A percentile compares a stretch with the other conserved stretches of the same genome.
These are phyloP conservation scores for Hoplias malabaricus DNA, from an alignment of 2,113 vertebrate species.

Conservation along the genomic window DNA sequence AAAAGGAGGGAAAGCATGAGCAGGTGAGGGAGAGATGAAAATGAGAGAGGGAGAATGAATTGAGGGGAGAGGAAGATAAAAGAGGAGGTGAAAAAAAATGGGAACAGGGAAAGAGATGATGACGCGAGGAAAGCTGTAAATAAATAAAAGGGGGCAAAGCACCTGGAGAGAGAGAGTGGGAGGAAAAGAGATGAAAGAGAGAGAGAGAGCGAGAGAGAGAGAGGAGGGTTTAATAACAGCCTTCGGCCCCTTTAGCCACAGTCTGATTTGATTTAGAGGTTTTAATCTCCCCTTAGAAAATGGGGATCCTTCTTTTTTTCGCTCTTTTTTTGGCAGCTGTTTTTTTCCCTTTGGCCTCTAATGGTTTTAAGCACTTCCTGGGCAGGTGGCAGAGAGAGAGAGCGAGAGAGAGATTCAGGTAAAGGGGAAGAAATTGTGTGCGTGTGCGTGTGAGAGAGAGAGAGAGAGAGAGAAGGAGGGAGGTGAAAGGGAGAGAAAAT, in stretches of 20 bases:
- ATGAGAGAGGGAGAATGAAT: background rate
- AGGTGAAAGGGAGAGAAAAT: background rate
- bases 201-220: background rate
- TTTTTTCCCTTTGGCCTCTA: slow-evolving; percentile 2
- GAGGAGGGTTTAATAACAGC: slow-evolving; percentile 17
- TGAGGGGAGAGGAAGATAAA: slow-evolving; percentile 38
- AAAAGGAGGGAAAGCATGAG: slow-evolving; percentile 10
- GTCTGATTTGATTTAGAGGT: slow-evolving; percentile 36
- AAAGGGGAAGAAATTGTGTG: too few relatives aligned
- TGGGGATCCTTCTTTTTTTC: slow-evolving; percentile 6
- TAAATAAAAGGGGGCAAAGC: background rate
- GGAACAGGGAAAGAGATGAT: slow-evolving; percentile 41
- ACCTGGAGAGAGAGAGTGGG: background rate
- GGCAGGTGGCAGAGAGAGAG: slow-evolving; percentile 24
- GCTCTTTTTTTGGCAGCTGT: slow-evolving; percentile 14
- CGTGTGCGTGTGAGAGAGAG: slow-evolving; percentile 5
- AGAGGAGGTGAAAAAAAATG: background rate
- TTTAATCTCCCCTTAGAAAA: slow-evolving; percentile 41
- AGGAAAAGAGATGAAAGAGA: background rate
- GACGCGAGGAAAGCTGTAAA: background rate
- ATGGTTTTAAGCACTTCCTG: slow-evolving; percentile 41
- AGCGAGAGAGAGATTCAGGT: background rate
- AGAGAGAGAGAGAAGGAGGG: background rate
- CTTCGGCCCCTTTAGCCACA: background rate
- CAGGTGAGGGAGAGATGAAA: background rate